Evolutionary conservation across 2,888 invertebrate genomes (phyloP).

Genomic region (Trisateles emortualis): DNA sequence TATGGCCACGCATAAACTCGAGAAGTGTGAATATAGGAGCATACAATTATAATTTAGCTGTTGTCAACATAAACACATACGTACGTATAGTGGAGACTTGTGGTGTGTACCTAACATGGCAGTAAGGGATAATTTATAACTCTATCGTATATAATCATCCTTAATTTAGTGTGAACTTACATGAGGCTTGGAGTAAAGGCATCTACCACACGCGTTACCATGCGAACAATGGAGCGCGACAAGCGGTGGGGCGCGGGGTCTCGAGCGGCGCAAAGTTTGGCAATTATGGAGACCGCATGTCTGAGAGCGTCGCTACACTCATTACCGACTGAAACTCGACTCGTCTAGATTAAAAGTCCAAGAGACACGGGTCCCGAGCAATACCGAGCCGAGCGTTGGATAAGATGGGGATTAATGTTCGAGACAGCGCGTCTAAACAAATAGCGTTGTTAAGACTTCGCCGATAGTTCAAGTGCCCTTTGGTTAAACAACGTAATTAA

Average conservation of each 20-base stretch:
- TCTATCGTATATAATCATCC: constrained; percentile 41
- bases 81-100: background rate
- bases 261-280: constrained; percentile 81
- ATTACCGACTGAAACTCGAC: constrained; percentile 81
- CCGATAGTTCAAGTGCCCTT: constrained; percentile 54
- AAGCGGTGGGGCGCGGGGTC: constrained; percentile 70
- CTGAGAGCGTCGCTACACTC: constrained; percentile 84
- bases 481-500: constrained; percentile 53
- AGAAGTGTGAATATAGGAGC: constrained; percentile 11
- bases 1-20: constrained; percentile 20
- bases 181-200: constrained; percentile 63
- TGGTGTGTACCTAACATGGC: background rate
- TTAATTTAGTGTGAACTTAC: constrained; percentile 56
- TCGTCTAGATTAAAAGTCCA: constrained; percentile 83
- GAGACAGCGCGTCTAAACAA: constrained; percentile 56
- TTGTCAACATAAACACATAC: constrained; percentile 3
- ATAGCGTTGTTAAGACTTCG: constrained; percentile 57
- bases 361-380: constrained; percentile 66
- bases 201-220: constrained; percentile 75
- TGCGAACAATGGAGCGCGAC: constrained; percentile 81
- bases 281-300: constrained; percentile 86
- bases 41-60: constrained; percentile 15
- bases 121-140: constrained; percentile 42
- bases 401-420: constrained; percentile 62
- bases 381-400: constrained; percentile 53